Conservation (phyloP, 2,797 vertebrate species). For the Melanotaenia maccullochi region DNA sequence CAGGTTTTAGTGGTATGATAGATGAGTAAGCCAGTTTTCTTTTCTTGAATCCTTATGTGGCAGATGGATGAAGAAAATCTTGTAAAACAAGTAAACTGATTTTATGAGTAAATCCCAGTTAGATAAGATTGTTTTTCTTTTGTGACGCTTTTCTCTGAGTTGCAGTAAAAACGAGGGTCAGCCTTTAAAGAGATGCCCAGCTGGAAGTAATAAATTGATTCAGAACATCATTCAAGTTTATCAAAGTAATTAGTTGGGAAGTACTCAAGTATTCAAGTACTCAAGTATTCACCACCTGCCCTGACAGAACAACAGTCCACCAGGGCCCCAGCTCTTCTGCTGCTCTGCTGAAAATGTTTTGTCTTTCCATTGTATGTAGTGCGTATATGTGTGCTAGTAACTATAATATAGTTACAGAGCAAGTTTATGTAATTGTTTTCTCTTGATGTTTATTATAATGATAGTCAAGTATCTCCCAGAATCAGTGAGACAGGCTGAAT, state of each 20-base stretch:
- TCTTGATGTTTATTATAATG: not conserved
- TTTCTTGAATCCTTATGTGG: not conserved
- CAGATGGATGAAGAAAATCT: not conserved
- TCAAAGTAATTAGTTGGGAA: conserved; percentile 3
- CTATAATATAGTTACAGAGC: not conserved
- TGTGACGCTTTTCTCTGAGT: conserved; percentile 4
- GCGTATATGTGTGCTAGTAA: not conserved
- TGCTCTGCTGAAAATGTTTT: not conserved
- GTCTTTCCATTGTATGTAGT: not conserved
- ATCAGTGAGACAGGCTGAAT: not conserved
- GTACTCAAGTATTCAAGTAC: conserved; percentile 6
- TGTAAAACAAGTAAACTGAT: not conserved
- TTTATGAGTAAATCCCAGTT: conserved; percentile 14
- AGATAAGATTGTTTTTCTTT: not conserved
- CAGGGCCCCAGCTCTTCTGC: not conserved
- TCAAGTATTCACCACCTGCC: conserved; percentile 11
- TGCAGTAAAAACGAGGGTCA: conserved; percentile 7
- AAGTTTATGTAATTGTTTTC: not conserved
- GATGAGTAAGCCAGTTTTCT: not conserved
- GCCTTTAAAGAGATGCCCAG: conserved; percentile 9
- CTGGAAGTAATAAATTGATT: not conserved
- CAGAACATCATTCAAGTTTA: not conserved
- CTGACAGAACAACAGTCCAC: conserved; percentile 10
- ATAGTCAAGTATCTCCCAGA: not conserved
- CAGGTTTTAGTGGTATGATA: not conserved